Base-by-base conservation (phyloP, 2,888 invertebrate species). In the Hydrotaea cyrtoneurina region DNA sequence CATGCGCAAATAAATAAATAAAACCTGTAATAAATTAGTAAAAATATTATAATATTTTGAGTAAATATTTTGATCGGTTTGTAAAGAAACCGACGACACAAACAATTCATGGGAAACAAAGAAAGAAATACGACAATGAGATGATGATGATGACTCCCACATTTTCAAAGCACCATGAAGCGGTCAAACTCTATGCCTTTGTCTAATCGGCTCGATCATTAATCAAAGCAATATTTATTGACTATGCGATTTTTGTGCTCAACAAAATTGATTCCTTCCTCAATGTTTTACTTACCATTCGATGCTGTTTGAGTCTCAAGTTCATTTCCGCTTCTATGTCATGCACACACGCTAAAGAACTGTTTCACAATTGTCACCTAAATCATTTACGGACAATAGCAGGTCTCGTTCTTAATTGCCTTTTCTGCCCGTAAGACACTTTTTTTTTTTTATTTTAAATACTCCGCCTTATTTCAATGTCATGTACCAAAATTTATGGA, bases 241-340 rank as follows among this genome's bases (percentile, higher is more conserved):
- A 17, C 8, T 26, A 31, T 62, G n/a, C n/a, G n/a, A n/a, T 31
- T 36, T 66, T 66, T 43, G 36, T 55, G 31, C 10, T 31, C 31
- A 13, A 59, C 3, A 59, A 59, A 59, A 62, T 36, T 62, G 8
- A 62, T 62, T 62, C 31, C 62, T 74, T 57, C 15, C 50, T 75
- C 23, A 19, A 75, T 59, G 31, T n/a, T 36, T 15, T 50, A 2
- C 21, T 55, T 55, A 5, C 11, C 21, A 19, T 55, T 39, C 2
- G 23, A 17, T 64, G 17, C 5, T 74, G 46, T 11, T 19, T 2
- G 17, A 31, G 1, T 64, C 21, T 78, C 71, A 75, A 76, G 71
- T 64, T 79, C 55, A 79, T 76, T 82, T 82, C 78, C 82, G 78
- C 43, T 72, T 72, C 39, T 39, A 7, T 43, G 15, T 62, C 4